Base-by-base conservation (phyloP, 2,888 invertebrate genomes). In the Priocnemis perturbator region DNA sequence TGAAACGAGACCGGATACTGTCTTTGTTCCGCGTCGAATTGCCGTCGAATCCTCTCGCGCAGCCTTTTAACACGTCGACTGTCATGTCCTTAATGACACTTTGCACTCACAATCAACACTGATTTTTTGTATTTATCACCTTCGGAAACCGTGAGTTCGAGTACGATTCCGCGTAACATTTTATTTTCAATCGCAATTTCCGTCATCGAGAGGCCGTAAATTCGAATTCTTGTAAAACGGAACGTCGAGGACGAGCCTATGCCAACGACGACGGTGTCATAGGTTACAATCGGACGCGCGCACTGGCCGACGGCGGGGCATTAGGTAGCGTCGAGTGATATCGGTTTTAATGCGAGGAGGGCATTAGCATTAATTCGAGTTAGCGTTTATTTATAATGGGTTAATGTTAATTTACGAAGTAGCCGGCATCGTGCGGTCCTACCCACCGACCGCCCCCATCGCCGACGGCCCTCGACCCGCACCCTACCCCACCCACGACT, bases 361-460 rank as follows among this genome's bases (percentile, higher is more conserved):
- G 81, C 83, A 85, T 85, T 85, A 84, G 85, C 85, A 86, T 85
- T 85, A 86, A 85, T 85, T 85, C 84, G 86, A 85, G 83, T 85
- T 84, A 83, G 81, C 81, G 85, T 84, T 86, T 85, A 85, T 86
- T 86, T 86, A 86, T 85, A 85, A 85, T 82, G 75, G 81, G 78
- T 86, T 86, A 84, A 86, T 85, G 86, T 86, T 85, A 85, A 85
- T 85, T 85, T 86, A 85, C 85, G 83, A 83, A 85, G 83, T 84
- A 84, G 76, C 78, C 73, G 45, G 74, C 66, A 73, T 69, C 76
- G 76, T 56, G 62, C 56, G 73, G 61, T 30, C 53, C 69, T 59
- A 61, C 74, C 61, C 72, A 65, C 69, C 70, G 62, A 65, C 71
- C 73, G 57, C 19, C 71, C 57, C 37, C 21, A 15, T 15, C 63